Percentiles rank a stretch among this genome's conserved stretches.
phyloP scores from a whole-genome alignment of 2,113 vertebrate species.

The Hypocryptadius cinnamomeus region DNA sequence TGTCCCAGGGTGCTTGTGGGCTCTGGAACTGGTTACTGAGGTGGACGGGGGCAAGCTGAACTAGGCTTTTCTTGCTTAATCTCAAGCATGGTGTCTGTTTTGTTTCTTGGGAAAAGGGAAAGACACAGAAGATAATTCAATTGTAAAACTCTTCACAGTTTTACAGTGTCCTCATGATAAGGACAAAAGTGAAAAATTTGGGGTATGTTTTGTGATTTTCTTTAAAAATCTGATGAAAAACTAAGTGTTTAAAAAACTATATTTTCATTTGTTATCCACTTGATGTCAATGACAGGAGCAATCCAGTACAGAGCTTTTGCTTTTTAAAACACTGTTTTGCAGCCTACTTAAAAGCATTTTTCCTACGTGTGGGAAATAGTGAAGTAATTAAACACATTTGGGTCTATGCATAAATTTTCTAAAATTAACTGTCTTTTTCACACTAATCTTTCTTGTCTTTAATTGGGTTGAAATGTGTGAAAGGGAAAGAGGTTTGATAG shows the following conservation, averaged over 20 bases:
- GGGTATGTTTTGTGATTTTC: neutral
- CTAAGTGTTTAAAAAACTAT: neutral
- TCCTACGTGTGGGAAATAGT: slow-evolving; percentile 72
- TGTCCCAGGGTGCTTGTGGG: neutral
- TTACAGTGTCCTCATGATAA: neutral
- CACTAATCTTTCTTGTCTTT: slow-evolving; percentile 77
- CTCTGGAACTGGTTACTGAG: neutral
- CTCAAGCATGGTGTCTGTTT: neutral
- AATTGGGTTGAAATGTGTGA: slow-evolving; percentile 82
- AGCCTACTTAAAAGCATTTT: slow-evolving; percentile 67
- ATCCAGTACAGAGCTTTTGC: neutral
- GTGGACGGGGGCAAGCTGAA: fast-evolving
- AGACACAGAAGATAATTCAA: neutral
- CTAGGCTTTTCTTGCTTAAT: neutral
- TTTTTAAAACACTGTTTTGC: slow-evolving; percentile 61
- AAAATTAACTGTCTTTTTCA: slow-evolving; percentile 80
- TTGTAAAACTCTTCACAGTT: neutral
- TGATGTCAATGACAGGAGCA: neutral
- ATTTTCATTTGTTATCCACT: slow-evolving; percentile 33
- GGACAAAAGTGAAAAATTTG: neutral
- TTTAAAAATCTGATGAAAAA: neutral
- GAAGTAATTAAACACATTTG: slow-evolving; percentile 82
- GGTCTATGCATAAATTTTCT: slow-evolving; percentile 78
- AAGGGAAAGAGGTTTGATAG: slow-evolving; percentile 67
- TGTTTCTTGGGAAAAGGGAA: neutral